Percentiles rank a stretch among this genome's conserved stretches.
phyloP scores from a whole-genome alignment of 2,888 invertebrate species.

The Pocota personata region DNA sequence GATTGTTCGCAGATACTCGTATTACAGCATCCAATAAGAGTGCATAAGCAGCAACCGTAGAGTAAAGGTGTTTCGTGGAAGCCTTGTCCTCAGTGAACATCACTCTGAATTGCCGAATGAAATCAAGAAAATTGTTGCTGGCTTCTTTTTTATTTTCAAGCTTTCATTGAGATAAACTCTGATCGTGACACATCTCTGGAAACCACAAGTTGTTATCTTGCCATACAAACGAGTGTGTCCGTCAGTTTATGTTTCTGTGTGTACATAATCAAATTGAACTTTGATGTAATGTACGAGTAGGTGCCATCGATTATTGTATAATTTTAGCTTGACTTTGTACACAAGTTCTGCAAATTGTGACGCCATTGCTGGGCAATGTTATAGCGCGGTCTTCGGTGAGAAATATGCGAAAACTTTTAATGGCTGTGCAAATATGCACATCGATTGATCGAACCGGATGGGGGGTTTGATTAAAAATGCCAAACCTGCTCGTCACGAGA shows the following conservation, averaged over 20 bases:
- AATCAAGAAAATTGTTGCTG: slow-evolving; percentile 45
- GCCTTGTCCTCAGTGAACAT: slow-evolving; percentile 52
- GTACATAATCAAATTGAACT: slow-evolving; percentile 68
- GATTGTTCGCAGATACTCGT: not conserved
- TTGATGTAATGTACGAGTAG: slow-evolving; percentile 67
- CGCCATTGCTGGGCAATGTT: slow-evolving; percentile 7
- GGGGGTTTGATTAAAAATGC: slow-evolving; percentile 29
- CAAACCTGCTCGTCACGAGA: slow-evolving; percentile 31
- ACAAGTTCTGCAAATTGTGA: slow-evolving; percentile 33
- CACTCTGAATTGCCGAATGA: slow-evolving; percentile 12
- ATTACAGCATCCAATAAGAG: slow-evolving; percentile 51
- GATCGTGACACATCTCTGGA: slow-evolving; percentile 65
- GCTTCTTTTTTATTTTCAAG: not conserved
- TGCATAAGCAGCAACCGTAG: slow-evolving; percentile 7
- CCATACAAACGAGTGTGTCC: slow-evolving; percentile 44
- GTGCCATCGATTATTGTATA: slow-evolving; percentile 60
- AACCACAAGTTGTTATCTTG: slow-evolving; percentile 62
- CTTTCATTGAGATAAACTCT: slow-evolving; percentile 51
- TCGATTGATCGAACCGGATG: slow-evolving; percentile 6
- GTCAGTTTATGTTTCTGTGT: slow-evolving; percentile 33
- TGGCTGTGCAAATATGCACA: slow-evolving; percentile 45
- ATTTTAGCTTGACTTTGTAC: slow-evolving; percentile 26
- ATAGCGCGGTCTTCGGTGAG: not conserved
- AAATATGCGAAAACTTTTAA: slow-evolving; percentile 51
- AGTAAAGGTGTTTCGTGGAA: not conserved